Evolutionary conservation across 2,888 invertebrate genomes (phyloP), one percentile per base, ranked within the genome.

Genomic region (Drosophila meridionalis): DNA sequence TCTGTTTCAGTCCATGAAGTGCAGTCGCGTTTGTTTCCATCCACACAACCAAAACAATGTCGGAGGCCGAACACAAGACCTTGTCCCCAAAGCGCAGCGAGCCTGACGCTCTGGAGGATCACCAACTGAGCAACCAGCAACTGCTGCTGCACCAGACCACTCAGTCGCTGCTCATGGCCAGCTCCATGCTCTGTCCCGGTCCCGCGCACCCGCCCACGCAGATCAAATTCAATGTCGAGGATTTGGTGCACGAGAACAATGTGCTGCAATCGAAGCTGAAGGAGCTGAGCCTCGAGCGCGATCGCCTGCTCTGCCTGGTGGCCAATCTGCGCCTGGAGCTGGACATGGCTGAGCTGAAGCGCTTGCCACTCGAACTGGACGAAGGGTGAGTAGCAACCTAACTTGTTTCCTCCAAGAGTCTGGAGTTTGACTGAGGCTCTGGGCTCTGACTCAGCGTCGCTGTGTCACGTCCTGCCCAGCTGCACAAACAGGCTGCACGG

Each of bases 281-380:
- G 71, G 93, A 93, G 78, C 74, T 93, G 42, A 88, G 91, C 60
- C 57, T 83, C 2, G 93, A 93, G 62, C 91, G 93, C 3, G 93
- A 93, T 83, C 92, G 92, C 4, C 76, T 93, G 66, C 77, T 93
- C 20, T 93, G 93, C 64, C 92, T 93, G 77, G 92, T 93, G 30
- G 90, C 93, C 42, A 93, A 93, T 78, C 77, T 93, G 75, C 92
- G 93, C 9, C 83, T 93, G 70, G 93, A 93, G 79, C 79, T 93
- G 83, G 93, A 93, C 80, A 93, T 93, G 93, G 90, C 91, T 26
- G 93, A 93, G 82, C 83, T 93, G 12, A 93, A 93, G 69, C 86
- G 93, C 20, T 71, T 93, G 72, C 93, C 93, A 6, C 55, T 81
- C 20, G 89, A 87, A 42, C 38, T 80, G 62, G 92, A 92, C 68